Evolutionary conservation across 2,113 vertebrate species (phyloP).

Genomic region (Euleptes europaea): DNA sequence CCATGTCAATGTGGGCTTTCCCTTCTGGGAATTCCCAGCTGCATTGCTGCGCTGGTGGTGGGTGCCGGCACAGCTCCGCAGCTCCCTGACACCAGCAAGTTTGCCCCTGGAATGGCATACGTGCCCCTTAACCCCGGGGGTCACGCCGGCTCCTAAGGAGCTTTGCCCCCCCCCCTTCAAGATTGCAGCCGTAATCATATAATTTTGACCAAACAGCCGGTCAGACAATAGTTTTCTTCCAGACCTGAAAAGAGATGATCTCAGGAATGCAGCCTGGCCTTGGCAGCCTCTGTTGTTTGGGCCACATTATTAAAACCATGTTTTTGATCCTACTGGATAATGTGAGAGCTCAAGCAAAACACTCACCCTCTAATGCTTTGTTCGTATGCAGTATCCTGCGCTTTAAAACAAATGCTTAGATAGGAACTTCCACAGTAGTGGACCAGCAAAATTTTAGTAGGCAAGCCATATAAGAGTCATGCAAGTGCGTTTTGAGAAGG

Average conservation of each 20-base stretch:
- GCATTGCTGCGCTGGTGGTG: too few species aligned
- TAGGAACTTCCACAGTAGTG: not conserved
- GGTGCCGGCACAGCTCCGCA: too few species aligned
- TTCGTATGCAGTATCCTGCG: not conserved
- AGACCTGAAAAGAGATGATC: not conserved
- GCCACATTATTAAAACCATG: not conserved
- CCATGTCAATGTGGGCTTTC: too few species aligned
- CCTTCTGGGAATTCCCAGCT: too few species aligned
- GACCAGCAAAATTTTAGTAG: not conserved
- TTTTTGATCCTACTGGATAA: not conserved
- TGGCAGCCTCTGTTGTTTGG: not conserved
- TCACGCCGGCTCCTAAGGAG: too few species aligned
- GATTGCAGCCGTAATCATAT: not conserved
- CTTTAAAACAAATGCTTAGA: not conserved
- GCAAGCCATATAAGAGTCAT: not conserved
- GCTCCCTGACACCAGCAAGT: too few species aligned
- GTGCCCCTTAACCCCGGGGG: too few species aligned
- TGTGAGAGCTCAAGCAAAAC: not conserved
- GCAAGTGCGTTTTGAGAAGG: not conserved
- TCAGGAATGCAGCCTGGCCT: not conserved
- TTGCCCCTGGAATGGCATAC: too few species aligned
- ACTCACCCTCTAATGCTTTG: not conserved
- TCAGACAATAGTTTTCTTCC: not conserved
- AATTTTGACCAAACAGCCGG: not conserved
- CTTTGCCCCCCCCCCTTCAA: too few species aligned